Base-by-base conservation (phyloP, 2,113 vertebrate genomes). In the Gulo gulo region DNA sequence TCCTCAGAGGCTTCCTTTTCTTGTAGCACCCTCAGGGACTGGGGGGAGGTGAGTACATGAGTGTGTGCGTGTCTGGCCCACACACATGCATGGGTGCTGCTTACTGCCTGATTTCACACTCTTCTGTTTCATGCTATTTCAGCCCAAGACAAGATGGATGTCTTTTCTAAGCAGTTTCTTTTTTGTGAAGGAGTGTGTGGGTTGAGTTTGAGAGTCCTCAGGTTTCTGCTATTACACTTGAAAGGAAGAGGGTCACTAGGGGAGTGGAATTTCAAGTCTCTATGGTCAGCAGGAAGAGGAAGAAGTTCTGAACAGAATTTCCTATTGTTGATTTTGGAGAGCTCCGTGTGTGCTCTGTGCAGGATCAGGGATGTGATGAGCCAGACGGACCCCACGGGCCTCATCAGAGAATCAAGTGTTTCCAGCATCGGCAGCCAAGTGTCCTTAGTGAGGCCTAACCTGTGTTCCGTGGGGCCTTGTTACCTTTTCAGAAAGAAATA, bases 381-480 rank as follows among this genome's bases (percentile, higher is more conserved):
- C 20, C 52, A 71, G 18, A 4, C 2, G 13, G 15, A 82, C 26
- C 8, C 47, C 55, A 15, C 0, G 0, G 74, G 6, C 8, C 85
- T 89, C 18, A 2, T 29, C 65, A 31, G 57, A 81, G 16, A 93
- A 57, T 14, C 63, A 7, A 13, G 52, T 0, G 6, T 26, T 39
- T 67, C 31, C 10, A 45, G 39, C 4, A 34, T 0, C 36, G 0
- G 5, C 65, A 74, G 42, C 20, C 4, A 63, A 87, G 36, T 42
- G 4, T 50, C 14, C 20, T 80, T 39, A 31, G 63, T 39, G 52
- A 63, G 34, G 7, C 29, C 9, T 61, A 16, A 18, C 15, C n/a
- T 4, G 1, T 20, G 6, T 59, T 93, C 57, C 26, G 0, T 0
- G 2, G 31, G 42, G 42, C 20, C 65, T 59, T 57, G 23, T 61